These are phyloP conservation scores for Rhagonycha lutea DNA, from an alignment of 2,888 invertebrate species.

Conservation along the genomic window DNA sequence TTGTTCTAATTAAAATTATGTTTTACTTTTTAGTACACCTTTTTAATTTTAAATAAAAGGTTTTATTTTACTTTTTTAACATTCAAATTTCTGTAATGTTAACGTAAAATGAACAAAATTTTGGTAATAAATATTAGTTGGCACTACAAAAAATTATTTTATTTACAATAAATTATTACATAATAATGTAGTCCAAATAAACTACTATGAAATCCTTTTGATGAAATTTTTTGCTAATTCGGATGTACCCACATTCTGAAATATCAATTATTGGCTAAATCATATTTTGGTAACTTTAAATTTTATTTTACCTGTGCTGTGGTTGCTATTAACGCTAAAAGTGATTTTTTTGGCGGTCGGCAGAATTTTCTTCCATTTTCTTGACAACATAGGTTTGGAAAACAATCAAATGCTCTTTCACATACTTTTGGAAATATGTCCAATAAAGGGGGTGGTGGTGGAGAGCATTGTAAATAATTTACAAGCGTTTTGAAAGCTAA, in stretches of 20 bases:
- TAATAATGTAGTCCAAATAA: constrained; percentile 7
- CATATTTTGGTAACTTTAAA: neutral
- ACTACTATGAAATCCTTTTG: constrained; percentile 32
- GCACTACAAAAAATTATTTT: constrained; percentile 1
- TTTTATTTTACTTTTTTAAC: too few relatives aligned
- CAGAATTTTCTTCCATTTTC: constrained; percentile 74
- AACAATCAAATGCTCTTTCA: constrained; percentile 73
- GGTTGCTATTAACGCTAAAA: constrained; percentile 68
- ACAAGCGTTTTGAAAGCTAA: constrained; percentile 53
- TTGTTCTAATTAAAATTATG: too few relatives aligned
- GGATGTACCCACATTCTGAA: constrained; percentile 38
- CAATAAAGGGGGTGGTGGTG: constrained; percentile 67
- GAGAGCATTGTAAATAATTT: constrained; percentile 75
- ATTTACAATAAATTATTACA: constrained; percentile 22
- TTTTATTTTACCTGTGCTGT: constrained; percentile 59
- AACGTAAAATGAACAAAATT: constrained; percentile 18
- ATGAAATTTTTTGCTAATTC: constrained; percentile 34
- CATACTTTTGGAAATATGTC: constrained; percentile 75
- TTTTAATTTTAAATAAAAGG: too few relatives aligned
- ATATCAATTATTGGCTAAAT: constrained; percentile 8
- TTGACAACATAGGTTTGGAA: constrained; percentile 80
- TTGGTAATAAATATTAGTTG: constrained; percentile 36
- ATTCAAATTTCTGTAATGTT: too few relatives aligned
- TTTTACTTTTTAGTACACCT: too few relatives aligned
- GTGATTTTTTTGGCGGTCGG: constrained; percentile 73